Evolutionary conservation across 1,140 invertebrate species (phyloP), one percentile per base, ranked within the genome.

Genomic region (Laodelphax striatellus): DNA sequence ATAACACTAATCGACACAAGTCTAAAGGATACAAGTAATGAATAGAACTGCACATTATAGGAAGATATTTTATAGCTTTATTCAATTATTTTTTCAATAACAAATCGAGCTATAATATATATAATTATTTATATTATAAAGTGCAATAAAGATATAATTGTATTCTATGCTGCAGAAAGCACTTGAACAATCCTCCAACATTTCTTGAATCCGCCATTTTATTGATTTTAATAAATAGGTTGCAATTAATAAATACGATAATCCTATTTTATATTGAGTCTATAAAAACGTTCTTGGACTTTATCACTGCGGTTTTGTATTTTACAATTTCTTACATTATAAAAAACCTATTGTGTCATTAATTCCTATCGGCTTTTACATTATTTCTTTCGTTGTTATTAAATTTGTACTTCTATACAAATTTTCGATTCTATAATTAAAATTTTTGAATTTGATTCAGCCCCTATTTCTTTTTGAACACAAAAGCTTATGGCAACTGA

Each of bases 91-190:
- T 38, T 38, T 11, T 38, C 34, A 38, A 38, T 38, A 38, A 38
- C 10, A 38, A 38, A 38, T 38, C 34, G 5, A 38, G 34, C 34
- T 38, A 38, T 38, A 38, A 38, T 38, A 54, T 60, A 59, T 54
- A 54, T 60, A 60, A 22, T 60, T 13, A 50, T 60, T 54, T 19
- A 28, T 53, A 53, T 28, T 22, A 46, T 22, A 59, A 54, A 60
- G 58, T 60, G 58, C 58, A 58, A 60, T 60, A 60, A 60, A 60
- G 58, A 52, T 50, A 21, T 17, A 24, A 59, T 9, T 38, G 34
- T 38, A 50, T 41, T 52, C 58, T 60, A 60, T 53, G 52, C 58
- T 52, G 58, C 58, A 50, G 46, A 60, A 60, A 60, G 58, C 58
- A 60, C 58, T 60, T 60, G 50, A 38, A 38, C 34, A 38, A 38